A percentile compares a stretch with the other conserved stretches of the same genome.
These are phyloP conservation scores for Drosophila paulistorum DNA, from an alignment of 1,140 invertebrate genomes.

Conservation along the genomic window DNA sequence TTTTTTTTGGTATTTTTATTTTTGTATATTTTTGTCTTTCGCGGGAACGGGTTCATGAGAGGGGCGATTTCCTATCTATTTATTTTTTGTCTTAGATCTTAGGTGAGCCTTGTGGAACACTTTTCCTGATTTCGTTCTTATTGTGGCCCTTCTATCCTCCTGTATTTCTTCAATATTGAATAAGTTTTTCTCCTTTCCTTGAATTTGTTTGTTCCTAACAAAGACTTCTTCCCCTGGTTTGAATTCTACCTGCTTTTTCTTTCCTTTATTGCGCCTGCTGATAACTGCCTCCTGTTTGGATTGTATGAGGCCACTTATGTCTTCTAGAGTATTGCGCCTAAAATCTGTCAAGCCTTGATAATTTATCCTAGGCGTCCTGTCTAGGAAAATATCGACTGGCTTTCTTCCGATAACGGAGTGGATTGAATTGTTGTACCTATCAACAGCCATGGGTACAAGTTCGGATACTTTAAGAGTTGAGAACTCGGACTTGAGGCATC, in stretches of 20 bases:
- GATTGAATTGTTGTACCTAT: slow-evolving; percentile 20
- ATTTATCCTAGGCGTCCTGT: background rate
- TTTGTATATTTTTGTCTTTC: background rate
- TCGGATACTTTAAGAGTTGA: too few species aligned
- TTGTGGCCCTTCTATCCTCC: background rate
- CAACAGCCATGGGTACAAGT: slow-evolving; percentile 4
- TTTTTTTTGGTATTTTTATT: background rate
- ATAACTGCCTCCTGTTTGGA: too few species aligned
- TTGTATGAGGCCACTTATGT: background rate
- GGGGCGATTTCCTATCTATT: background rate
- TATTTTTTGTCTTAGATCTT: background rate
- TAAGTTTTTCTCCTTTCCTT: background rate
- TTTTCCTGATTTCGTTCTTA: background rate
- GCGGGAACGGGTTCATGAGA: background rate
- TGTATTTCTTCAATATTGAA: background rate
- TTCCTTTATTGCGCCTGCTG: background rate
- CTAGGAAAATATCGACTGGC: slow-evolving; percentile 7
- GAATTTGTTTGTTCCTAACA: background rate
- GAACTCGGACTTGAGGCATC: too few species aligned
- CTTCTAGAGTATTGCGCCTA: background rate
- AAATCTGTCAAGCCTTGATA: background rate
- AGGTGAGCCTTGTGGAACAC: background rate
- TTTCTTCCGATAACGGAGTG: slow-evolving; percentile 7
- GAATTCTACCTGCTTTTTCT: background rate
- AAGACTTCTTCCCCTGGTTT: too few species aligned